A percentile compares a stretch with the other conserved stretches of the same genome.
These are phyloP conservation scores for Diglossa cyanea DNA, from an alignment of 2,797 vertebrate genomes.

Conservation along the genomic window DNA sequence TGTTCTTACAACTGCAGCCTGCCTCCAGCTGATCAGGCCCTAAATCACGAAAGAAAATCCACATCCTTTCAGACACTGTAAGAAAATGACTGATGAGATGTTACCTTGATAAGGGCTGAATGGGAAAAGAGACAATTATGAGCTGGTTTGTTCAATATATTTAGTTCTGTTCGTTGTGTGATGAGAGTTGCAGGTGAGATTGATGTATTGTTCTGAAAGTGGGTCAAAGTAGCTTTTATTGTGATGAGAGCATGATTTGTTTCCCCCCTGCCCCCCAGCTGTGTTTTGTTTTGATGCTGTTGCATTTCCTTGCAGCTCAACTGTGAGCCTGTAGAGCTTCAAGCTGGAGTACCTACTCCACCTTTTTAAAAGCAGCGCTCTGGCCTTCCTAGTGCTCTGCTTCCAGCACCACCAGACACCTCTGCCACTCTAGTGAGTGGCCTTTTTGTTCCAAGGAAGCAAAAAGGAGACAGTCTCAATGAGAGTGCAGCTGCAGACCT, in stretches of 20 bases:
- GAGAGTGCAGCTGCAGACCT: neutral
- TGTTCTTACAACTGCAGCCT: neutral
- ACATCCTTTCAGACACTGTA: neutral
- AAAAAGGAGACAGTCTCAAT: neutral
- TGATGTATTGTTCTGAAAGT: slow-evolving; percentile 65
- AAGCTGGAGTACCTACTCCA: neutral
- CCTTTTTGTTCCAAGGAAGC: slow-evolving; percentile 18
- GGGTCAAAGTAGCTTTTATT: slow-evolving; percentile 65
- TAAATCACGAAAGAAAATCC: neutral
- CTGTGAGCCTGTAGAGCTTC: slow-evolving; percentile 34
- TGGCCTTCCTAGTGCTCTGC: neutral
- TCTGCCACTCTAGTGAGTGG: neutral
- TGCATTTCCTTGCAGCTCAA: slow-evolving; percentile 56
- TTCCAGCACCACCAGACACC: neutral
- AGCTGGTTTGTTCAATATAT: slow-evolving; percentile 33
- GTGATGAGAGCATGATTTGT: slow-evolving; percentile 63
- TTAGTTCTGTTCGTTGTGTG: slow-evolving; percentile 44
- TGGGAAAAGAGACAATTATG: neutral
- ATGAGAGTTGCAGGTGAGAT: slow-evolving; percentile 58
- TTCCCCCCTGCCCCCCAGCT: neutral
- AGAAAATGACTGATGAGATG: neutral
- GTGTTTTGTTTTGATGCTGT: slow-evolving; percentile 49
- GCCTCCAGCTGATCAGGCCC: neutral
- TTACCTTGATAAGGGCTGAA: slow-evolving; percentile 32
- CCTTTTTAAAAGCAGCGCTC: neutral